Base-by-base conservation (phyloP, 2,888 invertebrate species). In the Abscondita cerata region DNA sequence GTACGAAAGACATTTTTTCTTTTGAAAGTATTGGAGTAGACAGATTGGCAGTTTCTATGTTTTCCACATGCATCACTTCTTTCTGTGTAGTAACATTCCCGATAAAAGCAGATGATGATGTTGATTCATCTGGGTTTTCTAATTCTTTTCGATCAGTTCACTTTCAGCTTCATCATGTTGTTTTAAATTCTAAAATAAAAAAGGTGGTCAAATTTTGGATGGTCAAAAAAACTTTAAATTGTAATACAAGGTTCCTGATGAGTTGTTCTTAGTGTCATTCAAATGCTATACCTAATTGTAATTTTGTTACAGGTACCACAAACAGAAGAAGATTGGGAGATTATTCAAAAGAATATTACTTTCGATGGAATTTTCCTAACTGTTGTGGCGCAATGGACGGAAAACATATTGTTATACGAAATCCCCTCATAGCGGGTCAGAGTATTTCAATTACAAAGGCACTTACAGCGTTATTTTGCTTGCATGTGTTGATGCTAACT, bases 271-370 rank as follows among this genome's bases (percentile, higher is more conserved):
- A n/a, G n/a, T n/a, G n/a, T n/a, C n/a, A n/a, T 52, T 38, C 16
- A 38, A 52, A 54, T 25, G 12, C 41, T 55, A 41, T 16, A 47
- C 31, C 55, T 47, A 46, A 47, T 31, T 8, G 47, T 19, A 20
- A 58, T 60, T 57, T 57, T 40, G 51, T 61, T 62, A 52, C 57
- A 58, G 56, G 46, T 62, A 36, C 62, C 52, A 57, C 58, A 62
- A 58, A 52, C 31, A 36, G 47, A 51, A 40, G 53, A 57, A 44
- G 34, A 58, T 20, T 58, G 52, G 46, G 34, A 33, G 12, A 41
- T 34, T 52, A 58, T 58, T 52, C 44, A 52, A 58, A 18, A 20
- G 58, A 58, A 52, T 52, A 15, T 47, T 55, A 55, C 34, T 34
- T 20, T 55, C 20, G 55, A 47, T 47, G 44, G 46, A 55, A 55